A percentile compares a stretch with the other conserved stretches of the same genome.
These are phyloP conservation scores for Anagyrus pseudococci DNA, from an alignment of 2,888 invertebrate species.

Conservation along the genomic window DNA sequence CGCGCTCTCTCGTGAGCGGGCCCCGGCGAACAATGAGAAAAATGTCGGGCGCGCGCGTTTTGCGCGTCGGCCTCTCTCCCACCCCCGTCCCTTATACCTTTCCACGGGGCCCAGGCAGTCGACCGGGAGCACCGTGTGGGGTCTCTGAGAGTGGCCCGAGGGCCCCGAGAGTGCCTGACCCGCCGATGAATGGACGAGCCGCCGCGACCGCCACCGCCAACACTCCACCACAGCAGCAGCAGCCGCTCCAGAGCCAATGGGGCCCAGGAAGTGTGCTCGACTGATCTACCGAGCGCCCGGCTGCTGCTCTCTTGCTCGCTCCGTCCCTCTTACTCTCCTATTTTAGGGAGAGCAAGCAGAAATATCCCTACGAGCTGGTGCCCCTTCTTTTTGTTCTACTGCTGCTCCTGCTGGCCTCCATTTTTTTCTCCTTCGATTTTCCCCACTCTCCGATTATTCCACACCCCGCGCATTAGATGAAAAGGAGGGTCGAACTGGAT, in stretches of 20 bases:
- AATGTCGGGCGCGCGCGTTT: conserved; percentile 37
- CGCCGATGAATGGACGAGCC: conserved; percentile 47
- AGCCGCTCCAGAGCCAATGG: conserved; percentile 47
- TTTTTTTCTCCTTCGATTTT: conserved; percentile 7
- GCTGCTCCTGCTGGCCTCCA: conserved; percentile 36
- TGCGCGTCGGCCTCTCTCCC: too few relatives aligned
- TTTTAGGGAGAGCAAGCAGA: too few relatives aligned
- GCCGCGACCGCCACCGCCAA: too few relatives aligned
- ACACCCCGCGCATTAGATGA: too few relatives aligned
- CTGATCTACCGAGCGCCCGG: conserved; percentile 52
- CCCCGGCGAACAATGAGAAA: too few relatives aligned
- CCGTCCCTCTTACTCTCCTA: conserved; percentile 14
- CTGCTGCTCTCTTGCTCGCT: conserved; percentile 34
- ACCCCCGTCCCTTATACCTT: too few relatives aligned
- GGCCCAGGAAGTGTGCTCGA: conserved; percentile 57
- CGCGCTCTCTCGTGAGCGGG: too few relatives aligned
- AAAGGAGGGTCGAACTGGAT: too few relatives aligned
- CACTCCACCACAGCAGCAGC: too few relatives aligned
- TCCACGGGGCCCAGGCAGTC: too few relatives aligned
- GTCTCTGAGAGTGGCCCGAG: conserved; percentile 46
- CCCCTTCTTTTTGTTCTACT: conserved; percentile 14
- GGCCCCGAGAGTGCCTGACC: conserved; percentile 38
- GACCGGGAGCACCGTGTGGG: conserved; percentile 55
- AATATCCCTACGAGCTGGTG: too few relatives aligned
- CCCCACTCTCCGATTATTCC: not conserved